Evolutionary conservation across 2,113 vertebrate species (phyloP), one percentile per base, ranked within the genome.

Genomic region (Odobenus rosmarus): DNA sequence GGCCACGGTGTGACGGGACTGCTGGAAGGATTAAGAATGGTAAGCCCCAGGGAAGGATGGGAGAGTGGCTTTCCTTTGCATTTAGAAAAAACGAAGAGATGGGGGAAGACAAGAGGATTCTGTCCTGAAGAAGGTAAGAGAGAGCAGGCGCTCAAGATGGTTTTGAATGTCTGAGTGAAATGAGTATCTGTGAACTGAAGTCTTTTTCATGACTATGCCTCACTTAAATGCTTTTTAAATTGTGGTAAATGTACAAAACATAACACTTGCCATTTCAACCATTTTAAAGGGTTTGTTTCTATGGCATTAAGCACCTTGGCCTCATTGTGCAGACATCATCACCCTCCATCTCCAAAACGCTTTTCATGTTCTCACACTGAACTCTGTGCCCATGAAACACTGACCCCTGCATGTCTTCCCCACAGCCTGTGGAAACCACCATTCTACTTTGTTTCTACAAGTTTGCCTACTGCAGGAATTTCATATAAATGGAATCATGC

Each of bases 321-420:
- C 1, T 4, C 21, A 7, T 33, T n/a, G 18, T 69, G 36, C 3
- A 59, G 39, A 33, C 39, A 4, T n/a, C 7, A 4, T 3, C 19
- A 1, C 31, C 4, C 0, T 9, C 39, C 62, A 2, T 3, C 61
- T 26, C 21, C 26, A 28, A 46, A 19, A 14, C 0, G 0, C 89
- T 21, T 39, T 33, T 21, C 49, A 12, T 42, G 33, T 15, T 82
- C 55, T 31, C 31, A 31, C 18, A 53, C 42, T 4, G 31, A 49
- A 51, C 21, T 11, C 21, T 46, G 55, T 4, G 49, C 57, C 86
- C 57, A 8, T 1, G 3, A 7, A 33, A 24, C 36, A 3, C 39
- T 8, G 72, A 24, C 2, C 18, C 13, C 36, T 8, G 14, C 19
- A 3, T 5, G 24, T 11, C 9, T 12, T 18, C 5, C 11, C 14